phyloP scores from a whole-genome alignment of 2,113 vertebrate genomes.

The Microcebus griseorufus region DNA sequence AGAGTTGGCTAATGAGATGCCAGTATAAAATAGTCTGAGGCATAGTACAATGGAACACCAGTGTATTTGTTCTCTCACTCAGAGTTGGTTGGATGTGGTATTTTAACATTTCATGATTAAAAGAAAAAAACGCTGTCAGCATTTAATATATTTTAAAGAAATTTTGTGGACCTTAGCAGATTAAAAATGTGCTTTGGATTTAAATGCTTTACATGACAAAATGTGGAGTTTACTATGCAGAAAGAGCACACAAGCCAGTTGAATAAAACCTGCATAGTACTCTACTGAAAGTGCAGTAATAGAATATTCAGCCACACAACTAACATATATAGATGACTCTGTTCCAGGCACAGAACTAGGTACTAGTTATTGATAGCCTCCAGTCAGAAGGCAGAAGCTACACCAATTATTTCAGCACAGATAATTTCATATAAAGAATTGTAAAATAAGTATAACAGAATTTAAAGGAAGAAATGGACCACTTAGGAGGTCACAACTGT shows the following conservation, averaged over 20 bases:
- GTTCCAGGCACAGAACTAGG: not conserved
- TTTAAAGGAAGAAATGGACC: not conserved
- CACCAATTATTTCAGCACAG: not conserved
- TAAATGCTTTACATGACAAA: not conserved
- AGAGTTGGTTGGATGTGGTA: not conserved
- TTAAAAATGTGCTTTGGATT: not conserved
- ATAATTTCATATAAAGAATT: not conserved
- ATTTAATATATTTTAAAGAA: not conserved
- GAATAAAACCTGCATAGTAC: not conserved
- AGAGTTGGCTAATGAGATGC: not conserved
- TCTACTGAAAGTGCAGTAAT: not conserved
- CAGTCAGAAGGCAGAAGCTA: not conserved
- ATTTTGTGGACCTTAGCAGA: not conserved
- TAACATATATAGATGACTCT: no score
- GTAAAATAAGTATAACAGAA: not conserved
- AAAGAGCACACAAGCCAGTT: not conserved
- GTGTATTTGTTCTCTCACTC: not conserved
- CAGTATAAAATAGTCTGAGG: not conserved
- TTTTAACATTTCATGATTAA: not conserved
- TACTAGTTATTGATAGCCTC: not conserved
- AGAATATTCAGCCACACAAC: not conserved
- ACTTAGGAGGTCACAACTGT: not conserved
- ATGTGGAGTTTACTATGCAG: not conserved
- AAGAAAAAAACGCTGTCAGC: not conserved
- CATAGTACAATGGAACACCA: not conserved